Percentiles rank a stretch among this genome's conserved stretches.
Conservation (phyloP, 2,797 vertebrate species). For the Ctenopoma kingsleyae region DNA sequence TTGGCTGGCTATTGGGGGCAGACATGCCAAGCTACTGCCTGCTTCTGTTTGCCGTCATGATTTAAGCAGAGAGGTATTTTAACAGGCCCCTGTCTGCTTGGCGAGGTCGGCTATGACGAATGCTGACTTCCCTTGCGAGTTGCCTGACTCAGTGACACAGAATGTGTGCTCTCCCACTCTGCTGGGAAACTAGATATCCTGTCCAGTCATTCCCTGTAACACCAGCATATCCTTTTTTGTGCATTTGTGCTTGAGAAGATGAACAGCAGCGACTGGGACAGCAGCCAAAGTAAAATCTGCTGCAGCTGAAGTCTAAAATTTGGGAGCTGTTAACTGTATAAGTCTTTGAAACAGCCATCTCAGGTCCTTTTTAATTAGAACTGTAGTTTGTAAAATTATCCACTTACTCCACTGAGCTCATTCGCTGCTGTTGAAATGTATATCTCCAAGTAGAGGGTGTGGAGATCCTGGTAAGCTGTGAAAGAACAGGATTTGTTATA, state of each 20-base stretch:
- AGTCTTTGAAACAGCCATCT: conserved; percentile 15
- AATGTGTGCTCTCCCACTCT: conserved; percentile 62
- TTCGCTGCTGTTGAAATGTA: background rate
- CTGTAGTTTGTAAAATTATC: background rate
- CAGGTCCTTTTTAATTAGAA: background rate
- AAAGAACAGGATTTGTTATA: background rate
- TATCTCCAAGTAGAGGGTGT: background rate
- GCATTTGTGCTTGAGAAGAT: conserved; percentile 50
- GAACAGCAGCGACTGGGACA: conserved; percentile 52
- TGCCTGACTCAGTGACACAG: conserved; percentile 73
- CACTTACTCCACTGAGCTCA: background rate
- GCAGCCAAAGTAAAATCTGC: conserved; percentile 60
- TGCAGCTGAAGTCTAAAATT: conserved; percentile 34
- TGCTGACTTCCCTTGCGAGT: conserved; percentile 37
- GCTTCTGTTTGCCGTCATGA: conserved; percentile 72
- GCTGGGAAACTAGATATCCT: conserved; percentile 69
- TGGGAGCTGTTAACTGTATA: conserved; percentile 21
- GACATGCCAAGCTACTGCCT: conserved; percentile 51
- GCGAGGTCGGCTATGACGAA: conserved; percentile 64
- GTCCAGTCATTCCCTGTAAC: conserved; percentile 71
- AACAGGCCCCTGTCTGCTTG: conserved; percentile 50
- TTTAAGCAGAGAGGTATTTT: conserved; percentile 69
- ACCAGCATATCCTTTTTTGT: conserved; percentile 69
- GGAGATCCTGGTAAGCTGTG: background rate
- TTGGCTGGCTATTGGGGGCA: conserved; percentile 48